phyloP scores from a whole-genome alignment of 2,888 invertebrate genomes.

The Adineta ricciae region DNA sequence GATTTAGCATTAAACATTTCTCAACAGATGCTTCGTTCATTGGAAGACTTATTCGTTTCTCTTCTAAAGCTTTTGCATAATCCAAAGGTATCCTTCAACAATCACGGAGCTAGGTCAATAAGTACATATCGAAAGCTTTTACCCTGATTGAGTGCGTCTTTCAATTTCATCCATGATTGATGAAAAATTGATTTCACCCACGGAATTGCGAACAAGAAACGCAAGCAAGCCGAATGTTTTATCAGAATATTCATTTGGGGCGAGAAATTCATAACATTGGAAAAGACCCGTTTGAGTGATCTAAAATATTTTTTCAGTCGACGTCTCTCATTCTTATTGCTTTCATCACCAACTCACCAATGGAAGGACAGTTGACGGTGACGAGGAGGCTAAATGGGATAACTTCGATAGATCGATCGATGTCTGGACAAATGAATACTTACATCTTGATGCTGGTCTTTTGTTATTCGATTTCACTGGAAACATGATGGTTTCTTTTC shows the following conservation, averaged over 20 bases:
- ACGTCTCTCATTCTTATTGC: no score
- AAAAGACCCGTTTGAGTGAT: neutral
- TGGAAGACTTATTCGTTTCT: neutral
- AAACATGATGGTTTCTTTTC: no score
- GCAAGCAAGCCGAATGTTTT: slow-evolving; percentile 15
- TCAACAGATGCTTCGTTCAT: neutral
- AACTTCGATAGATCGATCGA: no score
- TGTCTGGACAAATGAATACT: no score
- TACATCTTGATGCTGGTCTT: no score
- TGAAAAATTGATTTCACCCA: neutral
- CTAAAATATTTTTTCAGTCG: neutral
- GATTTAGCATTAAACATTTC: neutral
- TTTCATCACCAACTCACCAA: no score
- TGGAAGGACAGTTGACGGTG: no score
- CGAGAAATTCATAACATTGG: neutral
- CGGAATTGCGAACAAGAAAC: neutral
- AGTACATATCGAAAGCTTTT: neutral
- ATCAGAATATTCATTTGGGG: slow-evolving; percentile 4
- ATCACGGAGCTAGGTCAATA: neutral
- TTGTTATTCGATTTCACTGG: no score
- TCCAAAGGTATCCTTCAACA: neutral
- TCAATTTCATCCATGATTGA: neutral
- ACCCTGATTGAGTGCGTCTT: neutral
- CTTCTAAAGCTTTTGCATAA: neutral
- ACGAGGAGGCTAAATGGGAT: no score